Evolutionary conservation across 2,888 invertebrate species (phyloP), one percentile per base, ranked within the genome.

Genomic region (Epirrhoe alternata): DNA sequence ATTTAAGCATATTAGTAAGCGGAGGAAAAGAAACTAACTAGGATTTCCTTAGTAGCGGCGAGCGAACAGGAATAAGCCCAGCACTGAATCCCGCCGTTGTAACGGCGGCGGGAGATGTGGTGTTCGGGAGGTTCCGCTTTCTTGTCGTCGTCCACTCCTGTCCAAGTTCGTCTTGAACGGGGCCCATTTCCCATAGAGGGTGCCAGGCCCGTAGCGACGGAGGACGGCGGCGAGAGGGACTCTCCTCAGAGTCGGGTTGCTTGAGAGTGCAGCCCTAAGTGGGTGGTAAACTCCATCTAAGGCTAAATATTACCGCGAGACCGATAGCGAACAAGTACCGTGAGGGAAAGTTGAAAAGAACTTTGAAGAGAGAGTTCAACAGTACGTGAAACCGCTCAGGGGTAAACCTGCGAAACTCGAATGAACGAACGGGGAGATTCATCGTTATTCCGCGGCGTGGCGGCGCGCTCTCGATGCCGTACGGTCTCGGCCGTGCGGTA

Each of bases 321-420:
- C 94, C 94, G 94, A 95, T 95, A 95, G 95, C 93, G 89, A 92
- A 90, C 89, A 95, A 95, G 94, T 94, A 94, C 94, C 94, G 94
- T 94, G 95, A 95, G 94, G 94, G 94, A 95, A 95, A 95, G 95
- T 90, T 95, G 94, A 94, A 95, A 95, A 95, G 94, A 92, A 95
- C 95, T 95, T 94, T 94, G 94, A 94, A 95, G 93, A 95, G 86
- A 90, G 88, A 90, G 89, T 90, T 88, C 84, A 91, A 89, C 79
- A 91, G 89, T 86, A 87, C 88, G 90, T 93, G 91, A 83, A 84
- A 93, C 90, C 88, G 92, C 87, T 88, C 91, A 89, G 87, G 87
- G 90, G 90, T 89, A 92, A 92, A 87, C 90, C 94, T 90, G 94
- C 94, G 90, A 94, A 94, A 89, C 89, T 89, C 87, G 86, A 90